phyloP scores from a whole-genome alignment of 2,797 vertebrate genomes.

The Takifugu rubripes region DNA sequence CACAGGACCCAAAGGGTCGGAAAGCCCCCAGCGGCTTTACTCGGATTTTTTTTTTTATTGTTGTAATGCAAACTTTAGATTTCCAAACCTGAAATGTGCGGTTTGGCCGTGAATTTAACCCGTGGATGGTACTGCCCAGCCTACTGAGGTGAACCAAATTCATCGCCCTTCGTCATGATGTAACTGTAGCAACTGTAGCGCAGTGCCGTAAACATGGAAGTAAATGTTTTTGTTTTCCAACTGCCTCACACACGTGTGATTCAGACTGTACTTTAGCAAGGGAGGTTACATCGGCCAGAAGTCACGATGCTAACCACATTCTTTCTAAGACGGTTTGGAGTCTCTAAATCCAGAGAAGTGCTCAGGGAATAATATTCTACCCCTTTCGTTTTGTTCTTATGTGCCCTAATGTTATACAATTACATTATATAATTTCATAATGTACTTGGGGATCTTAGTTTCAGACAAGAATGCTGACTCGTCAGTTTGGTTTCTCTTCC shows the following conservation, averaged over 20 bases:
- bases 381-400: neutral
- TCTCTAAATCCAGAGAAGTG: slow-evolving; percentile 11
- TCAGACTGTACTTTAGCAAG: slow-evolving; percentile 40
- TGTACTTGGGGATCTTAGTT: neutral
- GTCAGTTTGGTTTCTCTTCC: too few relatives aligned
- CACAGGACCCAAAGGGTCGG: slow-evolving; percentile 5
- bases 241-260: slow-evolving; percentile 30
- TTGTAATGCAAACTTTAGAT: neutral
- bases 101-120: slow-evolving; percentile 27
- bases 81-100: neutral
- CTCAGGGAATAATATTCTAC: slow-evolving; percentile 22
- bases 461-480: too few relatives aligned
- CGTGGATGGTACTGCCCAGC: slow-evolving; percentile 4
- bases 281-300: slow-evolving; percentile 1
- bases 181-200: slow-evolving; percentile 6
- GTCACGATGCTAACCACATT: neutral
- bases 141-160: slow-evolving; percentile 4
- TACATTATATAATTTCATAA: neutral
- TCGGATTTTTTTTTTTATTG: neutral
- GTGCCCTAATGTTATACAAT: neutral
- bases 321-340: neutral
- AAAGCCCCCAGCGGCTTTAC: neutral
- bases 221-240: slow-evolving; percentile 2
- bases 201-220: slow-evolving; percentile 1
- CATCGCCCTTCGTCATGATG: neutral